Percentiles rank a stretch among this genome's conserved stretches.
These are phyloP conservation scores for Micromys minutus DNA, from an alignment of 2,113 vertebrate genomes.

Conservation along the genomic window DNA sequence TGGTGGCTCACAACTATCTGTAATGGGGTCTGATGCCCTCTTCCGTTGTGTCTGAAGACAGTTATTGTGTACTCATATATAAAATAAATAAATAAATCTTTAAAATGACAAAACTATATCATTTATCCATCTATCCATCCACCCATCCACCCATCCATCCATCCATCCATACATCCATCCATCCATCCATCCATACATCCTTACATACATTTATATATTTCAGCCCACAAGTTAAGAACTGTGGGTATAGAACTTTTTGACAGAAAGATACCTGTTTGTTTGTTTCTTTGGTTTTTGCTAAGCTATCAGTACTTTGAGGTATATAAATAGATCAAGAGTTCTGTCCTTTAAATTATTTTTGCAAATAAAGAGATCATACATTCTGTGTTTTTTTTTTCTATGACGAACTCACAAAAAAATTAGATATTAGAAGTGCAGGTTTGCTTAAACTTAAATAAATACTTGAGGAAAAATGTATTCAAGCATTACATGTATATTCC, in stretches of 20 bases:
- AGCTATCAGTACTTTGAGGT: background rate
- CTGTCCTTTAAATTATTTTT: background rate
- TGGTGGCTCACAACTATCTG: too few species aligned
- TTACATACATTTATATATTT: too few species aligned
- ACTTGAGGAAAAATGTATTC: background rate
- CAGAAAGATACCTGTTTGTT: background rate
- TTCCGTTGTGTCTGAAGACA: too few species aligned
- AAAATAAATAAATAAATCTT: too few species aligned
- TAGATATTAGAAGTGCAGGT: background rate
- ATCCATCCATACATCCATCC: too few species aligned
- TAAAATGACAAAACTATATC: too few species aligned
- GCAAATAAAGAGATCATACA: background rate
- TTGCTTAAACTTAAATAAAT: conserved; percentile 3
- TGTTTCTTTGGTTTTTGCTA: background rate
- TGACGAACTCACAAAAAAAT: background rate
- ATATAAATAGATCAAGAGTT: background rate
- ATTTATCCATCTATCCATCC: too few species aligned
- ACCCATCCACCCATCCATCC: too few species aligned
- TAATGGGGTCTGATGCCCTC: too few species aligned
- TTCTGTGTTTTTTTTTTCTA: background rate
- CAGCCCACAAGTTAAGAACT: background rate
- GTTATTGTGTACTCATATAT: too few species aligned
- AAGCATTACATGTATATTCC: background rate
- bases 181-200: too few species aligned
- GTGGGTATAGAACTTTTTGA: background rate